These are phyloP conservation scores for Synchiropus splendidus DNA, from an alignment of 2,113 vertebrate genomes.

Conservation along the genomic window DNA sequence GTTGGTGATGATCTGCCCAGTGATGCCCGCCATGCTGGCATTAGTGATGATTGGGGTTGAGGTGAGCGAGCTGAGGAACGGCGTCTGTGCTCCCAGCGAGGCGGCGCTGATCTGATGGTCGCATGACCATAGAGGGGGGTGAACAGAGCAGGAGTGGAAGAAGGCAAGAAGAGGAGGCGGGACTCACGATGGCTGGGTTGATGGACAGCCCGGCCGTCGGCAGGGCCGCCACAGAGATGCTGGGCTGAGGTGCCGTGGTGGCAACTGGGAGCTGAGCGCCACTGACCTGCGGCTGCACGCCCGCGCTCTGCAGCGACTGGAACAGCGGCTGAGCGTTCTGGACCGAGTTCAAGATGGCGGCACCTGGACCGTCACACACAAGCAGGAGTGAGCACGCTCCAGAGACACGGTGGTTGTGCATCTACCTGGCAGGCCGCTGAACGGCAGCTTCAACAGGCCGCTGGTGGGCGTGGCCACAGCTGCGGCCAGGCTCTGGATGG, in stretches of 20 bases:
- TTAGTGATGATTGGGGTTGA: slow-evolving; percentile 81
- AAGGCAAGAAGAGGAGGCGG: slow-evolving; percentile 46
- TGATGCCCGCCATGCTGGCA: slow-evolving; percentile 77
- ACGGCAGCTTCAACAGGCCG: slow-evolving; percentile 85
- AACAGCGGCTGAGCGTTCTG: slow-evolving; percentile 69
- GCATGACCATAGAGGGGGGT: neutral
- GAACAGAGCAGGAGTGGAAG: no score
- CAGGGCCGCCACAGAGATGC: slow-evolving; percentile 71
- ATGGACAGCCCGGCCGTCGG: slow-evolving; percentile 84
- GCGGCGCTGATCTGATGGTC: slow-evolving; percentile 77
- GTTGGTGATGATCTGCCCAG: slow-evolving; percentile 88
- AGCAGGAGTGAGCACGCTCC: no score
- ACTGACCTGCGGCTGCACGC: slow-evolving; percentile 39
- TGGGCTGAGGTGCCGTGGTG: slow-evolving; percentile 60
- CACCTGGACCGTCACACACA: slow-evolving; percentile 56
- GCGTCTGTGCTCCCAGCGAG: slow-evolving; percentile 79
- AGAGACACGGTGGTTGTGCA: neutral
- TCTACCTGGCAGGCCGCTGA: slow-evolving; percentile 85
- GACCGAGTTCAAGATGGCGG: slow-evolving; percentile 79
- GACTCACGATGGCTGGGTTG: slow-evolving; percentile 85
- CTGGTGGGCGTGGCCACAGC: slow-evolving; percentile 67
- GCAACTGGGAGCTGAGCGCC: slow-evolving; percentile 39
- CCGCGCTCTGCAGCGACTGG: slow-evolving; percentile 61
- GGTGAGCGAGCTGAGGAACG: slow-evolving; percentile 84
- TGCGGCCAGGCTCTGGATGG: slow-evolving; percentile 79